Percentiles rank a stretch among this genome's conserved stretches.
Evolutionary conservation across 1,140 invertebrate species (phyloP).

Genomic region (Ylistrum balloti): DNA sequence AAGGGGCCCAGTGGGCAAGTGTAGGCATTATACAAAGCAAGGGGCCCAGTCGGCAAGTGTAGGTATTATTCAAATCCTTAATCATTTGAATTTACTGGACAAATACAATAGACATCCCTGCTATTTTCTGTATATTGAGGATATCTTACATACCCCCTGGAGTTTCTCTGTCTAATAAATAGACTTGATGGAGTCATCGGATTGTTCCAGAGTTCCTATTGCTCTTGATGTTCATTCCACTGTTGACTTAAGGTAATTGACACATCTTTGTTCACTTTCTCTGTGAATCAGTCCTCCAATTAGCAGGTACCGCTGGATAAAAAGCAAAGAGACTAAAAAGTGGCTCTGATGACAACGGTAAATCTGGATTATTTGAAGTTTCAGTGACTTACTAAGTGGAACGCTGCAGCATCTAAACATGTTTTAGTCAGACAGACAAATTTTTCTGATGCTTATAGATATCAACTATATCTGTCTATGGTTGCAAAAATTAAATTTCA

Average conservation of each 20-base stretch:
- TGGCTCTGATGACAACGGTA: too few relatives aligned
- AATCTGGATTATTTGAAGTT: too few relatives aligned
- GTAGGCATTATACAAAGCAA: neutral
- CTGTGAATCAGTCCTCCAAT: constrained; percentile 67
- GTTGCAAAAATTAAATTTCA: too few relatives aligned
- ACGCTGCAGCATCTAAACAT: too few relatives aligned
- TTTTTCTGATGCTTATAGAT: too few relatives aligned
- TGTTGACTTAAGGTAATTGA: constrained; percentile 70
- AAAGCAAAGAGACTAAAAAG: too few relatives aligned
- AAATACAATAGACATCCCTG: neutral
- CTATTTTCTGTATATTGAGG: neutral
- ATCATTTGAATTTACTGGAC: neutral
- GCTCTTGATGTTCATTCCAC: constrained; percentile 74
- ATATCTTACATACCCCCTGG: constrained; percentile 62
- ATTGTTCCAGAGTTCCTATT: constrained; percentile 70
- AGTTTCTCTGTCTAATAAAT: constrained; percentile 66
- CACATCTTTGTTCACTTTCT: constrained; percentile 64
- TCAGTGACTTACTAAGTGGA: too few relatives aligned
- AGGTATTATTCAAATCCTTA: neutral
- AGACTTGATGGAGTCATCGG: constrained; percentile 64
- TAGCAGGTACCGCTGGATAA: constrained; percentile 67
- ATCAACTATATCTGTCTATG: too few relatives aligned
- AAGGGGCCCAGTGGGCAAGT: neutral
- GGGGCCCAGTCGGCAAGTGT: neutral
- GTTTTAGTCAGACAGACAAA: too few relatives aligned